phyloP scores from a whole-genome alignment of 2,888 invertebrate species.

The Pheosia gnoma region DNA sequence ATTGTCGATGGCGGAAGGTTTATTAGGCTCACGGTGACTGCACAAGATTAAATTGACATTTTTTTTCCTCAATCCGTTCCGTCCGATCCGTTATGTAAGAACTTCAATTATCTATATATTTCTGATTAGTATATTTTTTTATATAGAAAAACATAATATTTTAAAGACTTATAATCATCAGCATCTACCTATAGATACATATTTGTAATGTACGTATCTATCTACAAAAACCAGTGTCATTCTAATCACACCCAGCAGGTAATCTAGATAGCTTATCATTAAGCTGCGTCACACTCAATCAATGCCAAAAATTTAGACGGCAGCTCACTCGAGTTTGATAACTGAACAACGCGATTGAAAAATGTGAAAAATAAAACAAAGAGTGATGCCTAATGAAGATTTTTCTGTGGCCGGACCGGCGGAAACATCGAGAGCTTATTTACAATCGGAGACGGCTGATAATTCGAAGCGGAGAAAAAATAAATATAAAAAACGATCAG shows the following conservation, averaged over 20 bases:
- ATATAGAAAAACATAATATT: conserved; percentile 17
- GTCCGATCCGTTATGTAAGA: conserved; percentile 8
- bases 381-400: conserved; percentile 68
- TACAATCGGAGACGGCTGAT: conserved; percentile 44
- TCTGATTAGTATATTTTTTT: not conserved
- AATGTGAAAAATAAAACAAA: conserved; percentile 55
- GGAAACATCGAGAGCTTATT: conserved; percentile 48
- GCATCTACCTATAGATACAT: not conserved
- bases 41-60: conserved; percentile 45
- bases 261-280: conserved; percentile 73
- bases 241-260: conserved; percentile 56
- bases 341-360: conserved; percentile 49
- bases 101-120: not conserved
- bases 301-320: conserved; percentile 70
- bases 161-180: conserved; percentile 26
- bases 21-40: conserved; percentile 48
- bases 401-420: conserved; percentile 51
- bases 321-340: conserved; percentile 60
- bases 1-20: conserved; percentile 25
- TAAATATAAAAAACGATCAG: conserved; percentile 31
- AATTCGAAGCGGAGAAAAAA: conserved; percentile 30
- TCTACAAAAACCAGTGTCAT: conserved; percentile 42
- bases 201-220: not conserved
- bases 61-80: conserved; percentile 20
- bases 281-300: conserved; percentile 75